These are phyloP conservation scores for Caenorhabditis imperialis DNA, from an alignment of 2,888 invertebrate species.

Conservation along the genomic window DNA sequence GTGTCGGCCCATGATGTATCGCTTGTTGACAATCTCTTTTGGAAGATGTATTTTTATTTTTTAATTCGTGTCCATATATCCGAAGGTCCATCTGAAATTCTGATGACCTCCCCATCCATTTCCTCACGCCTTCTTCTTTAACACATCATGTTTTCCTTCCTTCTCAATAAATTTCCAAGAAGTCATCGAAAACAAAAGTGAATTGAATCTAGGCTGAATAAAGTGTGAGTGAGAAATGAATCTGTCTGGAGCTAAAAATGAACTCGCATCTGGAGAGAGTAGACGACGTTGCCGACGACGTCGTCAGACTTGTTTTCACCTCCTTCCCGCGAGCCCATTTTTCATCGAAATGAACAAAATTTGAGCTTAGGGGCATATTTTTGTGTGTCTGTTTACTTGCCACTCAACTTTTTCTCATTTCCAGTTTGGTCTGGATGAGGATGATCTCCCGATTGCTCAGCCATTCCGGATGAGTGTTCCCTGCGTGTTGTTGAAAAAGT, in stretches of 20 bases:
- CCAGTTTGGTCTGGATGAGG: conserved; percentile 2
- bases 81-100: conserved; percentile 7
- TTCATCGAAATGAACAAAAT: conserved; percentile 29
- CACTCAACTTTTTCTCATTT: conserved; percentile 4
- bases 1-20: background rate
- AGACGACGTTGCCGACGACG: too few relatives aligned
- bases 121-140: background rate
- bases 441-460: background rate
- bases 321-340: background rate
- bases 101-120: conserved; percentile 1
- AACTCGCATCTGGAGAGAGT: too few relatives aligned
- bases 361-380: conserved; percentile 38
- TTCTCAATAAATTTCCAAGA: conserved; percentile 4
- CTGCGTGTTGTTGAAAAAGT: background rate
- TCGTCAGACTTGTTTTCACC: too few relatives aligned
- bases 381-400: conserved; percentile 28
- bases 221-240: conserved; percentile 29
- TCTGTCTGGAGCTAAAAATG: conserved; percentile 2
- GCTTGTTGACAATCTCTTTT: conserved; percentile 3
- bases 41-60: too few relatives aligned
- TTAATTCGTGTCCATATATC: conserved; percentile 15
- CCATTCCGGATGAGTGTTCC: background rate
- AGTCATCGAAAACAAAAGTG: conserved; percentile 1
- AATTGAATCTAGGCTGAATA: too few relatives aligned
- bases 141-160: background rate